These are phyloP conservation scores for Parotocinclus haroldoi DNA, from an alignment of 2,797 vertebrate genomes.

Conservation along the genomic window DNA sequence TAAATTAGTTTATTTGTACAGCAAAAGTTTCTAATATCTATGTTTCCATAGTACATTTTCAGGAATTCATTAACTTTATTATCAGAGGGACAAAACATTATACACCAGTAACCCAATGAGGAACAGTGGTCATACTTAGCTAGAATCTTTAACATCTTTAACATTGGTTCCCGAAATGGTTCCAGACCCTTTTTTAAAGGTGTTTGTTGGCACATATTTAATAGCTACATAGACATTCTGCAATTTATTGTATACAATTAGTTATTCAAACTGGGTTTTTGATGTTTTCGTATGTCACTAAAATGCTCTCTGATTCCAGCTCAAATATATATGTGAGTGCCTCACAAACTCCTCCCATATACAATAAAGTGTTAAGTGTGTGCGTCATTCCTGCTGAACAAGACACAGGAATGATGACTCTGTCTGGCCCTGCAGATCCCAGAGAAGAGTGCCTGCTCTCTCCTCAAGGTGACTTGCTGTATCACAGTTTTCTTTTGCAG, in stretches of 20 bases:
- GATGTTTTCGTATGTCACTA: conserved; percentile 12
- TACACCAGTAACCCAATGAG: too few species aligned
- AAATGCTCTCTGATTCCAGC: conserved; percentile 1
- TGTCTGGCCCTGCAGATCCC: conserved; percentile 18
- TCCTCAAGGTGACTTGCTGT: conserved; percentile 33
- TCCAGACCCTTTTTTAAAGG: neutral
- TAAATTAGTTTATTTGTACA: too few species aligned
- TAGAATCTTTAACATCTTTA: neutral
- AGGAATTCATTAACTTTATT: too few species aligned
- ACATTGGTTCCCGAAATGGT: neutral
- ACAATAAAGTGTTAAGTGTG: conserved; percentile 5
- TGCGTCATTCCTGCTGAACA: conserved; percentile 35
- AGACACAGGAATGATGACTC: conserved; percentile 41
- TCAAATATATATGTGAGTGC: neutral
- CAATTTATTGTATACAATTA: neutral
- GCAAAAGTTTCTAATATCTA: too few species aligned
- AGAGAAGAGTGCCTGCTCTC: conserved; percentile 9
- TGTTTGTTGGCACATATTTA: neutral
- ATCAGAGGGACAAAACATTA: too few species aligned
- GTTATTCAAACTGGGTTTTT: neutral
- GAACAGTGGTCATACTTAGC: neutral
- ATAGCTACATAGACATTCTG: neutral
- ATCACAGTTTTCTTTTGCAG: conserved; percentile 49
- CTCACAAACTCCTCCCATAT: conserved; percentile 4
- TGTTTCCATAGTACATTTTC: too few species aligned